Evolutionary conservation across 2,113 vertebrate genomes (phyloP).

Genomic region (Tragulus kanchil): DNA sequence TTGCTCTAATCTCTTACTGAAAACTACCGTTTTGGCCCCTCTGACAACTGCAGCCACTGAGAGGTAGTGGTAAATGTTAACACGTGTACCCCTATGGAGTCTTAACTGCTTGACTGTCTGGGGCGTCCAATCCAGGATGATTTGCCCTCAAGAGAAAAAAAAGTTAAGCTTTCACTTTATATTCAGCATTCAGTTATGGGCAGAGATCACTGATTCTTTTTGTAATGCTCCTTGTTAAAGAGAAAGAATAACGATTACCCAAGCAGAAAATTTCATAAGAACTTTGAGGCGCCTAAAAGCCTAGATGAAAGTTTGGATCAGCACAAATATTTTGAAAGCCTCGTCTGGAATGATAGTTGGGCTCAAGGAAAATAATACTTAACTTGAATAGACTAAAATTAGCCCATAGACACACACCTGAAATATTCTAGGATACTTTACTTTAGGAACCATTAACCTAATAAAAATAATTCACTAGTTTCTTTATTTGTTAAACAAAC

Average conservation of each 20-base stretch:
- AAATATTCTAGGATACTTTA: background rate
- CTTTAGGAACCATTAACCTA: conserved; percentile 57
- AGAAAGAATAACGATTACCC: background rate
- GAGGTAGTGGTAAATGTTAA: background rate
- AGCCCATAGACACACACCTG: background rate
- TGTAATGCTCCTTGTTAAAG: background rate
- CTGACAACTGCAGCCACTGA: background rate
- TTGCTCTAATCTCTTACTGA: background rate
- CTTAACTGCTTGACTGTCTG: background rate
- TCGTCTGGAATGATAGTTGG: background rate
- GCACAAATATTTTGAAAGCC: background rate
- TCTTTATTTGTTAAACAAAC: background rate
- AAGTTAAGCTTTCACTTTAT: background rate
- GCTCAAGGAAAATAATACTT: background rate
- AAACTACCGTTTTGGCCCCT: background rate
- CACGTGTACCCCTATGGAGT: background rate
- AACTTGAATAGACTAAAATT: conserved; percentile 48
- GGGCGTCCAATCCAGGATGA: background rate
- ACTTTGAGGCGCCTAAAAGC: background rate
- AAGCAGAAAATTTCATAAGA: background rate
- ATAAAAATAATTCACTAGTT: conserved; percentile 27
- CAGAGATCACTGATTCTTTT: background rate
- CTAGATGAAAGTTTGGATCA: background rate
- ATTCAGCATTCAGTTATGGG: background rate
- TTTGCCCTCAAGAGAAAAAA: background rate